These are phyloP conservation scores for Drosophila meridionalis DNA, from an alignment of 2,888 invertebrate species.

Conservation along the genomic window DNA sequence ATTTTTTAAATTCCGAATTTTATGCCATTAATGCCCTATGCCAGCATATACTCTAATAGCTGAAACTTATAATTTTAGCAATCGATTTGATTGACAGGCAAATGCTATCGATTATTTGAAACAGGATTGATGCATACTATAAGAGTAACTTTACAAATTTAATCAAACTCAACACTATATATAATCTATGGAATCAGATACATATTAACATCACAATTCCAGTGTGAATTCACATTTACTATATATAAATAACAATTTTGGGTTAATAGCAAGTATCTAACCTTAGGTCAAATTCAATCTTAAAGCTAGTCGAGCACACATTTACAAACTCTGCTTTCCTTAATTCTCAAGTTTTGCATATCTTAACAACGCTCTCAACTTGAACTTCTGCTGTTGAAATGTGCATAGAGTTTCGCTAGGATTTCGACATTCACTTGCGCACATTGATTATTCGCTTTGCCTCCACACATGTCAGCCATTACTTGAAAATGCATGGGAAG, in stretches of 20 bases:
- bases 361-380: not conserved
- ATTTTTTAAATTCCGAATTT: too few relatives aligned
- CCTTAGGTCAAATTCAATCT: not conserved
- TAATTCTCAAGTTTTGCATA: not conserved
- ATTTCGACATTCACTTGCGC: constrained; percentile 32
- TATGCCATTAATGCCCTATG: too few relatives aligned
- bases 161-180: too few relatives aligned
- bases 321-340: not conserved
- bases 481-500: constrained; percentile 37
- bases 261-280: not conserved
- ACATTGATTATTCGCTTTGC: constrained; percentile 64
- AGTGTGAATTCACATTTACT: too few relatives aligned
- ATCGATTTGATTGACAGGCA: too few relatives aligned
- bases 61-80: too few relatives aligned
- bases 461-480: constrained; percentile 31
- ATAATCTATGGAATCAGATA: too few relatives aligned
- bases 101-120: too few relatives aligned
- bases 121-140: too few relatives aligned
- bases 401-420: not conserved
- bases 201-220: too few relatives aligned
- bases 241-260: not conserved
- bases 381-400: not conserved
- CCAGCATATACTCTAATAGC: too few relatives aligned
- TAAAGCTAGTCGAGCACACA: not conserved
- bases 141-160: too few relatives aligned